Evolutionary conservation across 2,888 invertebrate genomes (phyloP).

Genomic region (Chironomus riparius): DNA sequence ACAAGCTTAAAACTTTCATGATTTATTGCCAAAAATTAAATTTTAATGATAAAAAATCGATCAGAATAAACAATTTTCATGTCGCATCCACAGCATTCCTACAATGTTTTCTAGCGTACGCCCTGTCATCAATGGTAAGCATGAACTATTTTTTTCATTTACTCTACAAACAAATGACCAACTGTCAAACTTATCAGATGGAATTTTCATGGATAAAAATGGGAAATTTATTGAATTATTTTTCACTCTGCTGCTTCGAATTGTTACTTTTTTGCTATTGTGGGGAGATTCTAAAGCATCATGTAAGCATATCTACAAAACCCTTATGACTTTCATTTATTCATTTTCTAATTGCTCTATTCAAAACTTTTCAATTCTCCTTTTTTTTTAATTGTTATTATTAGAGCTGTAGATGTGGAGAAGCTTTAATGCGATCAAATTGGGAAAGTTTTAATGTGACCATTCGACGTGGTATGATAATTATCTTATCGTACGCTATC

Average conservation of each 20-base stretch:
- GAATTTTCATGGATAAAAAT: constrained; percentile 28
- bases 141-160: background rate
- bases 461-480: background rate
- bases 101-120: background rate
- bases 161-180: background rate
- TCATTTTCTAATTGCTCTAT: background rate
- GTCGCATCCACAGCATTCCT: background rate
- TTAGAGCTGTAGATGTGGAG: constrained; percentile 2
- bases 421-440: background rate
- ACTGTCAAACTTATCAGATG: constrained; percentile 10
- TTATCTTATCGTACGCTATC: background rate
- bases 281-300: constrained; percentile 33
- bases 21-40: no score
- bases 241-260: constrained; percentile 35
- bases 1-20: no score
- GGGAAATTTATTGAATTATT: constrained; percentile 35
- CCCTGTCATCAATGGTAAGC: background rate
- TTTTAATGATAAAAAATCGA: no score
- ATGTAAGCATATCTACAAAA: constrained; percentile 12
- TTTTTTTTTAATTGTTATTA: background rate
- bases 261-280: constrained; percentile 37
- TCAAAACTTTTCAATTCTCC: background rate
- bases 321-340: background rate
- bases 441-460: background rate
- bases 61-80: no score